Conservation (phyloP, 2,797 vertebrate genomes). For the Pipistrellus kuhlii region DNA sequence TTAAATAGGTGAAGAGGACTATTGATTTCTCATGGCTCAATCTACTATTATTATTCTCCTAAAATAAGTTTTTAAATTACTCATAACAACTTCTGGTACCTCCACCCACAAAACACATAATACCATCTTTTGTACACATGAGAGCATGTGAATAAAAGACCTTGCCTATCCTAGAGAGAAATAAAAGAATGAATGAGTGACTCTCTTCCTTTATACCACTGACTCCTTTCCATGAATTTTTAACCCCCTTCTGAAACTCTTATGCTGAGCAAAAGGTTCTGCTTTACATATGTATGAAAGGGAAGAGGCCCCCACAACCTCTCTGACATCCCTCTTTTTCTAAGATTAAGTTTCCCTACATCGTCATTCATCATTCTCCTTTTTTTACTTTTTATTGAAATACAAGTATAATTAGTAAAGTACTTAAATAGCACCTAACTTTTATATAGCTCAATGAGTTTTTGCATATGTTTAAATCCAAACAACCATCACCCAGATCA, state of each 20-base stretch:
- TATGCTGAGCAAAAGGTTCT: neutral
- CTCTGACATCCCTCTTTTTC: neutral
- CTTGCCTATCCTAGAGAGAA: neutral
- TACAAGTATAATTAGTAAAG: neutral
- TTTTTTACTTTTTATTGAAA: constrained; percentile 12
- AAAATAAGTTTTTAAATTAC: constrained; percentile 10
- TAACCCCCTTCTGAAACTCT: neutral
- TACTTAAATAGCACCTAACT: neutral
- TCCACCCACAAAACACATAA: neutral
- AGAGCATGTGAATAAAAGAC: neutral
- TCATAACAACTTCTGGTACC: neutral
- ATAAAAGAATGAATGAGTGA: neutral
- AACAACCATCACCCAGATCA: neutral
- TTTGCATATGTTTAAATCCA: constrained; percentile 22
- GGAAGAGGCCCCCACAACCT: neutral
- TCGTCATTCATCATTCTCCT: neutral
- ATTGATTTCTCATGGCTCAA: neutral
- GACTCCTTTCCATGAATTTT: neutral
- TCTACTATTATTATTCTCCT: neutral
- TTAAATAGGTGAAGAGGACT: neutral
- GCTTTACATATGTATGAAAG: neutral
- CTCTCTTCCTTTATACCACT: neutral
- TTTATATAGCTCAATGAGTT: neutral
- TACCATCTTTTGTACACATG: neutral
- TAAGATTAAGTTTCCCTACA: neutral